A percentile compares a stretch with the other conserved stretches of the same genome.
phyloP scores from a whole-genome alignment of 2,797 vertebrate species.

The Hyperoplus lanceolatus region DNA sequence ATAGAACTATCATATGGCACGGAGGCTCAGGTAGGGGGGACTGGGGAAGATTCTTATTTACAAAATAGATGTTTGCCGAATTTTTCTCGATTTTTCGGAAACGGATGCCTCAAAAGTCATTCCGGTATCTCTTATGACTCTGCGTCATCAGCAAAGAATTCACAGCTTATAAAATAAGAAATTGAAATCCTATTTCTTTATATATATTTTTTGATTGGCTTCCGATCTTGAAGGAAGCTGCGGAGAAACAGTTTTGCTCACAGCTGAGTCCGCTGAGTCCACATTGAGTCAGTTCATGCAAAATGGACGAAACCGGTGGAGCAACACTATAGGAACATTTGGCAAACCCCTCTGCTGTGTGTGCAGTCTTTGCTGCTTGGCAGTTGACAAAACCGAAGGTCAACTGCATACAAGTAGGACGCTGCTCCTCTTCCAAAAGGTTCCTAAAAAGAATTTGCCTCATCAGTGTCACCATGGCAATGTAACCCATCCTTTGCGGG shows the following conservation, averaged over 20 bases:
- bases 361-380: constrained; percentile 70
- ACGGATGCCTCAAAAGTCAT: constrained; percentile 65
- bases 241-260: constrained; percentile 56
- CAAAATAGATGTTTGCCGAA: constrained; percentile 85
- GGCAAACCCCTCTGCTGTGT: constrained; percentile 72
- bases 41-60: constrained; percentile 79
- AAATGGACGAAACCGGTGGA: constrained; percentile 59
- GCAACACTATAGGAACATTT: constrained; percentile 65
- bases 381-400: constrained; percentile 55
- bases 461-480: constrained; percentile 46
- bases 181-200: constrained; percentile 7
- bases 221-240: constrained; percentile 60
- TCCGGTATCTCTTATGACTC: constrained; percentile 52
- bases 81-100: constrained; percentile 58
- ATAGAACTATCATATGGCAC: constrained; percentile 79
- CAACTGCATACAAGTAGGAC: constrained; percentile 44
- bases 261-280: constrained; percentile 67
- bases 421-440: constrained; percentile 56
- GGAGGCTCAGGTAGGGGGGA: constrained; percentile 71
- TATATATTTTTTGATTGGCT: constrained; percentile 32
- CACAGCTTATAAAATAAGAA: constrained; percentile 77
- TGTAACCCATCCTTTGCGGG: constrained; percentile 45
- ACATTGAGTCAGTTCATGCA: constrained; percentile 76
- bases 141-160: constrained; percentile 63
- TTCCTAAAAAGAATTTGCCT: constrained; percentile 67